These are phyloP conservation scores for Eupeodes latifasciatus DNA, from an alignment of 2,888 invertebrate genomes.

Conservation along the genomic window DNA sequence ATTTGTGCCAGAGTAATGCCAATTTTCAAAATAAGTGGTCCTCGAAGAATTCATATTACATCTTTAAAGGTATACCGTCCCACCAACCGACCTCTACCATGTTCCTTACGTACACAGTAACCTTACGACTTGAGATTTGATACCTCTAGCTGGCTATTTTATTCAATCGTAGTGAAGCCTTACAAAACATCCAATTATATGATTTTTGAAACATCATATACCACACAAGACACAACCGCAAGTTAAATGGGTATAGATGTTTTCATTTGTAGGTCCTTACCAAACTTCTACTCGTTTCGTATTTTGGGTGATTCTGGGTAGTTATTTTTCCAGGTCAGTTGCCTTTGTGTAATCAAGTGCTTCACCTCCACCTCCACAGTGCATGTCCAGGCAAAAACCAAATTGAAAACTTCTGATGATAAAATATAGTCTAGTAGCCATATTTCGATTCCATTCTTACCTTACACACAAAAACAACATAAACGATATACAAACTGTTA, in stretches of 20 bases:
- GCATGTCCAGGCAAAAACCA: not conserved
- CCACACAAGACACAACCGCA: not conserved
- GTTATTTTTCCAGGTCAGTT: slow-evolving; percentile 12
- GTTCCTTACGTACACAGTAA: no score
- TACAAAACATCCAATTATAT: slow-evolving; percentile 1
- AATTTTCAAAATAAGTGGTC: slow-evolving; percentile 17
- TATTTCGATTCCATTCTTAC: not conserved
- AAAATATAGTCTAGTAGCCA: not conserved
- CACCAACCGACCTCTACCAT: no score
- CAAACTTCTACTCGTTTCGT: no score
- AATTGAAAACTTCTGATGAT: not conserved
- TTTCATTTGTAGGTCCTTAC: no score
- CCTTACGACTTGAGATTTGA: not conserved
- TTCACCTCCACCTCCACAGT: not conserved
- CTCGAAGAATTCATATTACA: not conserved
- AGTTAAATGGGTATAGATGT: not conserved
- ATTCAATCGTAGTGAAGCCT: not conserved
- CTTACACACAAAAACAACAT: not conserved
- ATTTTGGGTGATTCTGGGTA: not conserved
- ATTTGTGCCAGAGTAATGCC: not conserved
- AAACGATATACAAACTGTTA: not conserved
- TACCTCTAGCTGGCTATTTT: not conserved
- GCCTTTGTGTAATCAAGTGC: not conserved
- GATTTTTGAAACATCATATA: not conserved
- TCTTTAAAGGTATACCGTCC: not conserved